Evolutionary conservation across 2,888 invertebrate species (phyloP), one percentile per base, ranked within the genome.

Genomic region (Calliopum simillimum): DNA sequence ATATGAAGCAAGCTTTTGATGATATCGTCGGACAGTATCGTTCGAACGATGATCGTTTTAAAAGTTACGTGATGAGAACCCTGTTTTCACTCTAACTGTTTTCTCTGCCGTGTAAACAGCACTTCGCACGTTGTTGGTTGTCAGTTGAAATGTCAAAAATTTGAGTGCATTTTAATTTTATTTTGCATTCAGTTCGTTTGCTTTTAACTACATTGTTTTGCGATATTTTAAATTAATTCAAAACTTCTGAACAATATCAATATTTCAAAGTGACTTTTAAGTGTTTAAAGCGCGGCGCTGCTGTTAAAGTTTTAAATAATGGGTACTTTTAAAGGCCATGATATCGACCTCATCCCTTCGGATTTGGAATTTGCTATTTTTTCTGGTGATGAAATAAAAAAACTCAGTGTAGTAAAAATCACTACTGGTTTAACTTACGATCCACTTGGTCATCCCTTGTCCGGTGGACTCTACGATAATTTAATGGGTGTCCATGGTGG

Each of bases 381-480:
- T 79, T 91, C 91, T 12, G 86, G 90, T 47, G 91, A 94, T 64
- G 95, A 97, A 79, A 89, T 97, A 13, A 89, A 88, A 78, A 91
- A 92, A 75, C 86, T 97, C 16, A 95, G 96, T 86, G 94, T 95
- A 0, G 89, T 90, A 0, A 93, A 95, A 86, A 90, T 98, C 51
- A 90, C 91, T 2, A 95, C 94, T 53, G 90, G 93, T 0, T 84
- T 91, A 51, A 90, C 93, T 14, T 94, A 97, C 80, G 96, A 97
- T 86, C 86, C 90, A 0, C 87, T 98, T 74, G 94, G 94, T 0
- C 94, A 97, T 86, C 91, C 97, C 2, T 87, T 92, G 4, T 88
- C 89, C 66, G 94, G 94, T 33, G 99, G 99, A n/a, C 87, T 99
- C 0, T 97, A 99, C 85, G 99, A 99, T 85, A 90, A 91, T 63